Evolutionary conservation across 2,113 vertebrate genomes (phyloP).

Genomic region (Hucho hucho): DNA sequence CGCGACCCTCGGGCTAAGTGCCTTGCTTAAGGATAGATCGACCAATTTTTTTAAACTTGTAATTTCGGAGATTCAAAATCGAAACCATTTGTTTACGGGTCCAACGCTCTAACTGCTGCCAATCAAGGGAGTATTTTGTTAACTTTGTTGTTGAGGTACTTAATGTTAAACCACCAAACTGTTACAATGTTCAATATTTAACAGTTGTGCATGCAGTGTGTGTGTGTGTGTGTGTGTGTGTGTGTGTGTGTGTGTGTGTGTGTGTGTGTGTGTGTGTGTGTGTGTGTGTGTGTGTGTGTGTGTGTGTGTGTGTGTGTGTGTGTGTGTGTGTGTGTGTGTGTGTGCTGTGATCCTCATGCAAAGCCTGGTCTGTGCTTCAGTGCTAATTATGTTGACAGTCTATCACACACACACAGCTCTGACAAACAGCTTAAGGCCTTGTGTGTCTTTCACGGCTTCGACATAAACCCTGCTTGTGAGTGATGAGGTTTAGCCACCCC

Average conservation of each 20-base stretch:
- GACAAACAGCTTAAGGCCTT: slow-evolving; percentile 29
- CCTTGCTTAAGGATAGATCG: too few relatives aligned
- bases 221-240: too few relatives aligned
- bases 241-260: too few relatives aligned
- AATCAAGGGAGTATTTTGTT: slow-evolving; percentile 1
- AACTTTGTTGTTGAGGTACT: slow-evolving; percentile 54
- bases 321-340: not conserved
- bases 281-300: not conserved
- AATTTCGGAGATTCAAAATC: too few relatives aligned
- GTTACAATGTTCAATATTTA: slow-evolving; percentile 60
- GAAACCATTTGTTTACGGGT: too few relatives aligned
- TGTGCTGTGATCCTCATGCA: slow-evolving; percentile 1
- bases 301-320: slow-evolving; percentile 3
- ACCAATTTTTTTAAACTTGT: too few relatives aligned
- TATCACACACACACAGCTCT: slow-evolving; percentile 12
- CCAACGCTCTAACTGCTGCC: too few relatives aligned
- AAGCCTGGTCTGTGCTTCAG: too few relatives aligned
- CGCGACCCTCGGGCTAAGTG: too few relatives aligned
- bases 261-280: too few relatives aligned
- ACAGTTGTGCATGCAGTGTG: slow-evolving; percentile 41
- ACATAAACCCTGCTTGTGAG: slow-evolving; percentile 14
- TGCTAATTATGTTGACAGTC: slow-evolving; percentile 38
- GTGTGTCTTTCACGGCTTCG: slow-evolving; percentile 40
- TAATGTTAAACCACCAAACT: slow-evolving; percentile 52
- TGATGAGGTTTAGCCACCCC: not conserved